Evolutionary conservation across 2,888 invertebrate species (phyloP).

Genomic region (Watsonalla binaria): DNA sequence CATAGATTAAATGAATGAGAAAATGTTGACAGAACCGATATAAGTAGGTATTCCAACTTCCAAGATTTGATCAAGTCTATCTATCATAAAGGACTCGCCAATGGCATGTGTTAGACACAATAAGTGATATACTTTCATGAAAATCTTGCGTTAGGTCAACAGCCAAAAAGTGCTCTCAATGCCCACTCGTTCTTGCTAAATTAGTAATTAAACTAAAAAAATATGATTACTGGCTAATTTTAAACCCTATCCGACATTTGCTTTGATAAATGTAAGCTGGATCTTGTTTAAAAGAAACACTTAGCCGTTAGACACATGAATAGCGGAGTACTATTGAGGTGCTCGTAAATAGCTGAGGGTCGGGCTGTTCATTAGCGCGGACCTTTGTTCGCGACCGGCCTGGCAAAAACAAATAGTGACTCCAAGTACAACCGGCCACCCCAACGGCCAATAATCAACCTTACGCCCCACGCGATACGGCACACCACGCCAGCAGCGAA

Average conservation of each 20-base stretch:
- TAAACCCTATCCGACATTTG: constrained; percentile 20
- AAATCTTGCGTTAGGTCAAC: no score
- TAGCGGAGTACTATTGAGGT: constrained; percentile 23
- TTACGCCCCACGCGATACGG: not conserved
- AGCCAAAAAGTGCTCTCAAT: no score
- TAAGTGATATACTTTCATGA: no score
- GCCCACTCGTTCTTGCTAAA: no score
- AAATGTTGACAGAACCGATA: no score
- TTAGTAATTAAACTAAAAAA: not conserved
- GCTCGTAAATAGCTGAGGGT: constrained; percentile 23
- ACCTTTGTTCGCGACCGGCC: constrained; percentile 32
- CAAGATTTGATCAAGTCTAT: no score
- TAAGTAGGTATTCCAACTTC: no score
- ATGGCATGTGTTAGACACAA: no score
- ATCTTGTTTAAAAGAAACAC: constrained; percentile 34
- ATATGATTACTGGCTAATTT: constrained; percentile 21
- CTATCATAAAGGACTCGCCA: no score
- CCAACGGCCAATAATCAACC: not conserved
- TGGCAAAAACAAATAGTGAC: constrained; percentile 28
- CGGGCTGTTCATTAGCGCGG: constrained; percentile 36
- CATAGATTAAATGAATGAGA: no score
- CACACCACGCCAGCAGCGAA: not conserved
- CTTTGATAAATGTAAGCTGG: constrained; percentile 30
- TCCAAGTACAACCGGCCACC: not conserved
- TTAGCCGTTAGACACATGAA: constrained; percentile 32